Base-by-base conservation (phyloP, 1,140 invertebrate species). In the Gonioctena quinquepunctata region DNA sequence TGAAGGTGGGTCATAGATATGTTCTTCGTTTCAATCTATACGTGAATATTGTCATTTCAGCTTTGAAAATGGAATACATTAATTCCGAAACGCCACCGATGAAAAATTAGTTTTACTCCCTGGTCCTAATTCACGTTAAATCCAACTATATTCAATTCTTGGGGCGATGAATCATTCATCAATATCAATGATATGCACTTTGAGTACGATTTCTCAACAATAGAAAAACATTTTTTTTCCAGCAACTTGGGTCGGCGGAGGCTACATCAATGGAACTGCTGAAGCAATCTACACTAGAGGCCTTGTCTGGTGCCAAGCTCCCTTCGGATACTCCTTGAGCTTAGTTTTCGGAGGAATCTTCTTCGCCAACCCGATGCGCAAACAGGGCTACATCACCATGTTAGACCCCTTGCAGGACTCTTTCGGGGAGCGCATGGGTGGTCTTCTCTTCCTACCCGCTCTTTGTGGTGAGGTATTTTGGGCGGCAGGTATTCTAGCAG, bases 191-290 rank as follows among this genome's bases (percentile, higher is more conserved):
- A n/a, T n/a, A n/a, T n/a, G n/a, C n/a, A n/a, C n/a, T n/a, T n/a
- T n/a, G n/a, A n/a, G n/a, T n/a, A n/a, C n/a, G n/a, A n/a, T n/a
- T n/a, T n/a, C n/a, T n/a, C n/a, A n/a, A n/a, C n/a, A n/a, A n/a
- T n/a, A n/a, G n/a, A n/a, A n/a, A n/a, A n/a, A n/a, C n/a, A n/a
- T n/a, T n/a, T 72, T 72, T 66, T 61, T 80, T 83, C 19, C 83
- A 93, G 97, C 97, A 18, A 99, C 96, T 18, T 99, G 97, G 97
- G 97, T 99, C 13, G 97, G 97, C 66, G 97, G 97, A 28, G 97
- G 96, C 26, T 99, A 99, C 86, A 99, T 99, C 80, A 99, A 99
- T 83, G 97, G 97, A 70, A 98, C 97, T 56, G 96, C 97, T 1
- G 97, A 99, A 85, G 93, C 92, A 3, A 95, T 98, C 72, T 98